These are phyloP conservation scores for human DNA, from an alignment of 2,113 vertebrate species.

Conservation along the genomic window GRCh38 chr6:71640501-71641000, in stretches of 20 bases:
- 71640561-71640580: neutral
- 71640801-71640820: neutral
- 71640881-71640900: neutral
- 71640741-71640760: neutral
- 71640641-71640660: neutral
- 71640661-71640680: neutral
- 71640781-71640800: neutral
- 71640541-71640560: neutral
- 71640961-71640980: neutral
- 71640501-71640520: slow-evolving; percentile 18
- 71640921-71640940: neutral
- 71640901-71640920: neutral
- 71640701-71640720: neutral
- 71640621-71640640: neutral
- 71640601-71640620: neutral
- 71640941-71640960: neutral
- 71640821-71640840: neutral
- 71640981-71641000: neutral
- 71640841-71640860: neutral
- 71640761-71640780: neutral
- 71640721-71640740: neutral
- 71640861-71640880: neutral
- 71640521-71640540: neutral
- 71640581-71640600: neutral
- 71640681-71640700: neutral